phyloP scores from a whole-genome alignment of 1,140 invertebrate species.

The Pseudoatta argentina region DNA sequence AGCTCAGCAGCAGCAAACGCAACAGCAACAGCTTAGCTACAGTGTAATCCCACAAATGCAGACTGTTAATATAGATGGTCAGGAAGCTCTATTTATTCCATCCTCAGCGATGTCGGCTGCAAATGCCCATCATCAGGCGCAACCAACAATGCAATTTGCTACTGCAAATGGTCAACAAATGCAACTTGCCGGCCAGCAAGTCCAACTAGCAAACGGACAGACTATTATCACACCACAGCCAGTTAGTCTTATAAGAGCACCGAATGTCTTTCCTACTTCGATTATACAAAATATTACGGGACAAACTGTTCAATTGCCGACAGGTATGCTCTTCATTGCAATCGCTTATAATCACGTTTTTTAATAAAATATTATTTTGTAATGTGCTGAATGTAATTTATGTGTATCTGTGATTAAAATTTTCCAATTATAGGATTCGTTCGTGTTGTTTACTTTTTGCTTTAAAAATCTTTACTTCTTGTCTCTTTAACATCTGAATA shows the following conservation, averaged over 20 bases:
- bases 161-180: constrained; percentile 85
- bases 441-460: no score
- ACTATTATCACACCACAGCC: constrained; percentile 84
- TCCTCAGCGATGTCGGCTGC: constrained; percentile 85
- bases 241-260: constrained; percentile 87
- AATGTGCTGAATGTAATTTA: neutral
- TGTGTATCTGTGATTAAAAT: neutral
- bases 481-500: no score
- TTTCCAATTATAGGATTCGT: no score
- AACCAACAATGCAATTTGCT: constrained; percentile 84
- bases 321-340: constrained; percentile 74
- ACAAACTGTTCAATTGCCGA: constrained; percentile 86
- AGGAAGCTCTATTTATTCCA: constrained; percentile 96
- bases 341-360: neutral
- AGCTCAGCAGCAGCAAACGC: constrained; percentile 81
- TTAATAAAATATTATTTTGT: no score
- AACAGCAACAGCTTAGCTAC: constrained; percentile 88
- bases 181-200: constrained; percentile 86
- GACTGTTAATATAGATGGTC: constrained; percentile 96
- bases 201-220: constrained; percentile 87
- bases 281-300: constrained; percentile 85
- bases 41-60: constrained; percentile 92
- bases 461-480: no score
- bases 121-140: constrained; percentile 81
- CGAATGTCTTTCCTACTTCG: constrained; percentile 84